These are phyloP conservation scores for Cyanocitta stelleri DNA, from an alignment of 2,113 vertebrate genomes.

Conservation along the genomic window DNA sequence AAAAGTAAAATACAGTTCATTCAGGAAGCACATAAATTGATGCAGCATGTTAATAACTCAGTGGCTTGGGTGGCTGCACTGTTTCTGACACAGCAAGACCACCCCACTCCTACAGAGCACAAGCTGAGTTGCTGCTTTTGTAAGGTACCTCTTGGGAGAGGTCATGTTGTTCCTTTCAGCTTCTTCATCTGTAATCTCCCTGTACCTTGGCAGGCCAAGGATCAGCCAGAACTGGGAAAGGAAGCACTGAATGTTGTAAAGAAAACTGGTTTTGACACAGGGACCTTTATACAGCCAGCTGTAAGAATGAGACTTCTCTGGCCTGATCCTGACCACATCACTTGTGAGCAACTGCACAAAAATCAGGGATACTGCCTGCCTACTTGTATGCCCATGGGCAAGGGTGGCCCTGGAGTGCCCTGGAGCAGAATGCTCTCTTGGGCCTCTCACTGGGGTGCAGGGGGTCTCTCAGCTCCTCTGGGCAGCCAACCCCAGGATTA, in stretches of 20 bases:
- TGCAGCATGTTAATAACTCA: not conserved
- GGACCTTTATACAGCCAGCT: not conserved
- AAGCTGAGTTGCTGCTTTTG: not conserved
- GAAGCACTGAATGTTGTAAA: not conserved
- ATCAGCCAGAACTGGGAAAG: not conserved
- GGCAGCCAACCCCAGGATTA: fast-evolving
- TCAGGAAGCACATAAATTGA: constrained; percentile 11
- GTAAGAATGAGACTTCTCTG: not conserved
- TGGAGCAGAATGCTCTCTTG: not conserved
- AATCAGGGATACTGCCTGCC: not conserved
- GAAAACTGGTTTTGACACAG: not conserved
- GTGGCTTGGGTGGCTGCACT: not conserved
- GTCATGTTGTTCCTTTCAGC: not conserved
- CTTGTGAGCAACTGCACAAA: not conserved
- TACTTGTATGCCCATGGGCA: not conserved
- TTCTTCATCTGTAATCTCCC: not conserved
- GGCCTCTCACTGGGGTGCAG: not conserved
- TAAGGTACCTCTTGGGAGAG: not conserved
- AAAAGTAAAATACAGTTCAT: not conserved
- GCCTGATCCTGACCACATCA: not conserved
- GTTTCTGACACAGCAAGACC: not conserved
- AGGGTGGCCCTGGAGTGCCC: too few species aligned
- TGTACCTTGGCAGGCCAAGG: not conserved
- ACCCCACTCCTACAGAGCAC: not conserved
- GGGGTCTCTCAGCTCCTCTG: not conserved